phyloP scores from a whole-genome alignment of 2,888 invertebrate genomes.

The Dysmachus trigonus region DNA sequence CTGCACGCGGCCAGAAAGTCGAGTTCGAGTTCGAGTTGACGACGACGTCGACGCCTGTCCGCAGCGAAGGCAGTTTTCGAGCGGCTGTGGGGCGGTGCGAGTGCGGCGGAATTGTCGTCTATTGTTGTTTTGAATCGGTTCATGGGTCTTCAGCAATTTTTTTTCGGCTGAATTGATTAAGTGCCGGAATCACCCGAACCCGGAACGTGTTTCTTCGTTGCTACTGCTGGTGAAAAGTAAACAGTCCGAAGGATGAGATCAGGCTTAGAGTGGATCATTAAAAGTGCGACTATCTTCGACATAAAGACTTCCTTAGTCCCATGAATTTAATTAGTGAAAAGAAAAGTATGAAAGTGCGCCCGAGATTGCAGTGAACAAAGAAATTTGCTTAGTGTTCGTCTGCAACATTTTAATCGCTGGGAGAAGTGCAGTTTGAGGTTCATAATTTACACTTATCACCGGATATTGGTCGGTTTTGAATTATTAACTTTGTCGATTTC shows the following conservation, averaged over 20 bases:
- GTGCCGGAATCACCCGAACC: not conserved
- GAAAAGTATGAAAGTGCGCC: not conserved
- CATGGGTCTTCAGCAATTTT: not conserved
- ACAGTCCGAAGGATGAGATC: not conserved
- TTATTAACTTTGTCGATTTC: not conserved
- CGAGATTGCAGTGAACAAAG: not conserved
- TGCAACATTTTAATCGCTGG: not conserved
- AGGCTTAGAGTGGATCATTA: not conserved
- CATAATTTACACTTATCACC: not conserved
- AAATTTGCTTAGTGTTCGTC: not conserved
- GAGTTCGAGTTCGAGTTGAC: too few species aligned
- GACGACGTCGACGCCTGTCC: not conserved
- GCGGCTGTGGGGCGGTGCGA: not conserved
- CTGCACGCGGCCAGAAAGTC: not conserved
- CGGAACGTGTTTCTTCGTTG: not conserved
- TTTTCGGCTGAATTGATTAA: not conserved
- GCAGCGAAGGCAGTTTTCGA: not conserved
- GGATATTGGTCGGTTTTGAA: slow-evolving; percentile 32
- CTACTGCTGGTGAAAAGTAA: not conserved
- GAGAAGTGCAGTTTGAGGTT: not conserved
- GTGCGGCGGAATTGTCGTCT: not conserved
- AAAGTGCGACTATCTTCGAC: not conserved
- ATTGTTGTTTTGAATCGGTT: slow-evolving; percentile 5
- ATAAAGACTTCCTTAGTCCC: not conserved
- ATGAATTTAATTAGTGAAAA: not conserved